Base-by-base conservation (phyloP, 2,888 invertebrate species). In the Cenopis cana region DNA sequence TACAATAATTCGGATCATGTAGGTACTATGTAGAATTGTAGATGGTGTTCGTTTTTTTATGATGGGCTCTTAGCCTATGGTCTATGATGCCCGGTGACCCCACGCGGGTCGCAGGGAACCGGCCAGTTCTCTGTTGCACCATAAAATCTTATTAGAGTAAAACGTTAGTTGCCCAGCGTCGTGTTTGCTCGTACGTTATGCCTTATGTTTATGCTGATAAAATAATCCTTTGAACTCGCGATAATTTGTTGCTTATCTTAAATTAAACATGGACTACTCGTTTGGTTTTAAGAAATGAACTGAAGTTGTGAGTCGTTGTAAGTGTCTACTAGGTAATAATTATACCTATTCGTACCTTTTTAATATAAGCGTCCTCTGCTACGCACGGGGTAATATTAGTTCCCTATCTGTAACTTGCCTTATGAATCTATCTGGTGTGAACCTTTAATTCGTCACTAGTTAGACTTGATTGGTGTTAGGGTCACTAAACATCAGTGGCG, bases 11-110 rank as follows among this genome's bases (percentile, higher is more conserved):
- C 41, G 14, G 41, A 3, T n/a, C 14, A 41, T 14, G 41, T 14
- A 41, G 14, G 14, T 41, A 14, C 14, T 41, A 41, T n/a, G 12
- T 41, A 14, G n/a, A n/a, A n/a, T n/a, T n/a, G n/a, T n/a, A n/a
- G 12, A 41, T n/a, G 6, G 14, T 14, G 41, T 41, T 12, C 4
- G 17, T 46, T 18, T 18, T n/a, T 50, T 18, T 20, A n/a, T 14
- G 54, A 56, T 2, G 18, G 46, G 41, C 24, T 29, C 55, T 41
- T 29, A 18, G 64, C 11, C 64, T 64, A 64, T 10, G 38, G 14
- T 62, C 50, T 52, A 46, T 36, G 77, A 76, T 77, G 78, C 80
- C 78, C 75, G 74, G 71, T 71, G 71, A 71, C 66, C 71, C 71
- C 59, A 20, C 60, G 60, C 66, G 46, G 70, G 70, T 70, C 68